Conservation (phyloP, 2,888 invertebrate genomes). For the Rhopalosiphum nymphaeae region DNA sequence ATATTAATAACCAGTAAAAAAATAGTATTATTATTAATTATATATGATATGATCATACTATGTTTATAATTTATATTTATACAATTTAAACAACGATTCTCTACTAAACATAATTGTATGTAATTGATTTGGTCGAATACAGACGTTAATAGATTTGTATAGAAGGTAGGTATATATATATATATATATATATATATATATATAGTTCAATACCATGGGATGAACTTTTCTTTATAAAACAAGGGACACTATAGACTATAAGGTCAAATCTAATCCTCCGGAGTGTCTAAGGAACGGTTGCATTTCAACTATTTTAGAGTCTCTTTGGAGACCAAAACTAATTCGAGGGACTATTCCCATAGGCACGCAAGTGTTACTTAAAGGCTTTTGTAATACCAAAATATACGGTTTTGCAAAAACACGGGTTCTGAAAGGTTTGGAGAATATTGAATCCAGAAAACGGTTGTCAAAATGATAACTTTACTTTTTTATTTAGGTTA, state of each 20-base stretch:
- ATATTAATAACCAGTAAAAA: background rate
- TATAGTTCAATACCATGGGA: background rate
- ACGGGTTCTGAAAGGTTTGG: conserved; percentile 52
- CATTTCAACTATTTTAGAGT: conserved; percentile 46
- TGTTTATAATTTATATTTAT: no score
- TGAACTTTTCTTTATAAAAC: conserved; percentile 55
- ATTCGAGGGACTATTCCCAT: conserved; percentile 47
- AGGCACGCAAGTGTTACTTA: conserved; percentile 50
- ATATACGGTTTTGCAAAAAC: conserved; percentile 28
- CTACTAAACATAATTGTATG: background rate
- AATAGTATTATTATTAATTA: background rate
- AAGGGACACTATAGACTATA: background rate
- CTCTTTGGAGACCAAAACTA: conserved; percentile 61
- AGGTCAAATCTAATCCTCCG: conserved; percentile 52
- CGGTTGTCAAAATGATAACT: background rate
- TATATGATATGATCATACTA: no score
- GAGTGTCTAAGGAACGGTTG: conserved; percentile 43
- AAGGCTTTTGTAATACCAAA: conserved; percentile 47
- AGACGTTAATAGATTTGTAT: conserved; percentile 47
- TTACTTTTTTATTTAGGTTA: background rate
- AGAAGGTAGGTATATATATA: background rate
- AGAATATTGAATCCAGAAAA: conserved; percentile 26
- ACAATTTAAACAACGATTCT: background rate
- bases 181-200: no score
- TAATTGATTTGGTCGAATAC: background rate